Conservation (phyloP, 2,888 invertebrate genomes). For the Pachycephus smyrnensis region DNA sequence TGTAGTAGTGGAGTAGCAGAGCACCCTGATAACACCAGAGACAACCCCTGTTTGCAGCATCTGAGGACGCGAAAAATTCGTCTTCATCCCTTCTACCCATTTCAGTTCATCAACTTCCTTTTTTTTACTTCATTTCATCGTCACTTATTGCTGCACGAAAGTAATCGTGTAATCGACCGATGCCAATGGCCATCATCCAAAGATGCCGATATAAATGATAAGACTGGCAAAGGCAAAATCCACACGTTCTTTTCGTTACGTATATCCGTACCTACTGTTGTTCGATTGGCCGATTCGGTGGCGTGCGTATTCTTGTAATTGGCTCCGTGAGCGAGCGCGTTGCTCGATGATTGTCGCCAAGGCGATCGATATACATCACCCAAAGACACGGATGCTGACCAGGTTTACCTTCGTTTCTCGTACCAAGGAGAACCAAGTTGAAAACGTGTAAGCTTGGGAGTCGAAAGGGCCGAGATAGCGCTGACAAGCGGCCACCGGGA, state of each 20-base stretch:
- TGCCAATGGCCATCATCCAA: too few species aligned
- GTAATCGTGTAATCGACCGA: too few species aligned
- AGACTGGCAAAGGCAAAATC: too few species aligned
- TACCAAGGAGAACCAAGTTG: conserved; percentile 22
- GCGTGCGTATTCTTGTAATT: conserved; percentile 55
- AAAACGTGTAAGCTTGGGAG: conserved; percentile 43
- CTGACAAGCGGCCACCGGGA: conserved; percentile 55
- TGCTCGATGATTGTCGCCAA: conserved; percentile 58
- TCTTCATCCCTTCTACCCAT: too few species aligned
- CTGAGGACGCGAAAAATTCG: background rate
- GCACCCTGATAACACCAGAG: conserved; percentile 46
- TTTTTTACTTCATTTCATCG: too few species aligned
- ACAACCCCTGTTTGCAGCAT: conserved; percentile 33
- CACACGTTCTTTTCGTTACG: too few species aligned
- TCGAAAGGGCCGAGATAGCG: conserved; percentile 47
- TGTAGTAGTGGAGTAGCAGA: conserved; percentile 14
- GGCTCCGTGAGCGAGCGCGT: conserved; percentile 46
- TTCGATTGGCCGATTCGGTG: conserved; percentile 21
- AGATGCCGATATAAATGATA: too few species aligned
- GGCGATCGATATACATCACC: conserved; percentile 57
- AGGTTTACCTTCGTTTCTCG: too few species aligned
- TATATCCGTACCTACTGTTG: too few species aligned
- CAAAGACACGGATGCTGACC: conserved; percentile 24
- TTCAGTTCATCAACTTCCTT: too few species aligned
- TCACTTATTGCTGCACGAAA: too few species aligned